Evolutionary conservation across 2,888 invertebrate species (phyloP), one percentile per base, ranked within the genome.

Genomic region (Diploptera punctata): DNA sequence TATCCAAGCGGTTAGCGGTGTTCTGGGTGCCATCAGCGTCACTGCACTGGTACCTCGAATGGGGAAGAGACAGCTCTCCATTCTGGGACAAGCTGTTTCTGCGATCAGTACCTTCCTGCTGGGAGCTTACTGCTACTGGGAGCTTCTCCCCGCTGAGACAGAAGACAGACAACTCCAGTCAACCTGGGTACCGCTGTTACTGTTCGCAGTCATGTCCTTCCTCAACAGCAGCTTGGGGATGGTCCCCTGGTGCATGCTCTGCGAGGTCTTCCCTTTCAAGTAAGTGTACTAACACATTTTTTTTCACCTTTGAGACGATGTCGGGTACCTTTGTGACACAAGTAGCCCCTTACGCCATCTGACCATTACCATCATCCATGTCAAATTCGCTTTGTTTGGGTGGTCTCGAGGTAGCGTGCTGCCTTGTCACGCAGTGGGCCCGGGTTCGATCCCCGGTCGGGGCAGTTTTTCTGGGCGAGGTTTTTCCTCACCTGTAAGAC

Each of bases 171-270:
- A 10, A n/a, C 47, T n/a, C 10, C 18, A n/a, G 21, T 33, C 52
- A 24, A 70, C 54, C 38, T 75, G 74, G 74, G 69, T 69, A 44
- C 85, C 87, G 0, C 78, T 86, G 60, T 76, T 82, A 0, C 77
- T 85, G 65, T 85, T 86, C 78, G 84, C 84, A 61, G 70, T 81
- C 1, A 78, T 86, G 62, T 81, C 83, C 1, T 77, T 83, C n/a
- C 84, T 83, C 74, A 83, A 83, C 67, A 9, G 79, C 13, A 82
- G 82, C 0, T 78, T 82, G 4, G 80, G 84, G 3, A 83, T 84
- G 13, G 80, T 87, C 19, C 86, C 87, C 1, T 88, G 88, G 87
- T 84, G 86, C 72, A 77, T 88, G 52, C 81, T 88, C 4, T 86
- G 87, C 71, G 88, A 88, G 80, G 84, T 88, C 7, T 80, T 83